Percentiles rank a stretch among this genome's conserved stretches.
phyloP scores from a whole-genome alignment of 2,888 invertebrate genomes.

The Eustalomyia histrio region DNA sequence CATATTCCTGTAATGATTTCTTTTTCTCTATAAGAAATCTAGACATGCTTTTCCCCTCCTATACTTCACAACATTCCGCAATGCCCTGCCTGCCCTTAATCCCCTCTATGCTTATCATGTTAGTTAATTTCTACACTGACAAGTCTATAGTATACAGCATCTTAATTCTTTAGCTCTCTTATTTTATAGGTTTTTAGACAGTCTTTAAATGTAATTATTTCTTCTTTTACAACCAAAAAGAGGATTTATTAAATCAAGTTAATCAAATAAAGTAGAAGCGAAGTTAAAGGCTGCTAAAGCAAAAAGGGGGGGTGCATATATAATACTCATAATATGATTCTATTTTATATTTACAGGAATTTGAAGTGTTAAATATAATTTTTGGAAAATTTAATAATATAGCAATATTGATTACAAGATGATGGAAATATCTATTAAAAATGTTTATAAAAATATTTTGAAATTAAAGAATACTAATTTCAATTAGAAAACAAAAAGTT shows the following conservation, averaged over 20 bases:
- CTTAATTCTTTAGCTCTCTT: slow-evolving; percentile 42
- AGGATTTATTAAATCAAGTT: slow-evolving; percentile 53
- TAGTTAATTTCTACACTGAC: slow-evolving; percentile 51
- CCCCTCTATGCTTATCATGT: neutral
- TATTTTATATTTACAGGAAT: neutral
- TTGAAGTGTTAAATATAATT: slow-evolving; percentile 9
- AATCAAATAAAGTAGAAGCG: slow-evolving; percentile 36
- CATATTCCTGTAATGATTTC: slow-evolving; percentile 24
- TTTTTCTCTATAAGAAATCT: slow-evolving; percentile 34
- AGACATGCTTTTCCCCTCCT: neutral
- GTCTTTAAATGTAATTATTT: slow-evolving; percentile 56
- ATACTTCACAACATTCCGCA: neutral
- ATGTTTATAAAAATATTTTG: too few relatives aligned
- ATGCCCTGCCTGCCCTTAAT: neutral
- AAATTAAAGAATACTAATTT: too few relatives aligned
- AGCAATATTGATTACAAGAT: neutral
- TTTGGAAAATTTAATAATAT: slow-evolving; percentile 4
- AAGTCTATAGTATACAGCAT: slow-evolving; percentile 19
- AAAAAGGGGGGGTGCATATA: neutral
- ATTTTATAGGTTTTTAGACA: slow-evolving; percentile 54
- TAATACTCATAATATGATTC: too few relatives aligned
- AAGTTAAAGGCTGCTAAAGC: neutral
- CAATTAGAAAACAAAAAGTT: too few relatives aligned
- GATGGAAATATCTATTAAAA: too few relatives aligned
- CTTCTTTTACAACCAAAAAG: slow-evolving; percentile 31